These are phyloP conservation scores for Chanos chanos DNA, from an alignment of 2,797 vertebrate genomes.

Conservation along the genomic window DNA sequence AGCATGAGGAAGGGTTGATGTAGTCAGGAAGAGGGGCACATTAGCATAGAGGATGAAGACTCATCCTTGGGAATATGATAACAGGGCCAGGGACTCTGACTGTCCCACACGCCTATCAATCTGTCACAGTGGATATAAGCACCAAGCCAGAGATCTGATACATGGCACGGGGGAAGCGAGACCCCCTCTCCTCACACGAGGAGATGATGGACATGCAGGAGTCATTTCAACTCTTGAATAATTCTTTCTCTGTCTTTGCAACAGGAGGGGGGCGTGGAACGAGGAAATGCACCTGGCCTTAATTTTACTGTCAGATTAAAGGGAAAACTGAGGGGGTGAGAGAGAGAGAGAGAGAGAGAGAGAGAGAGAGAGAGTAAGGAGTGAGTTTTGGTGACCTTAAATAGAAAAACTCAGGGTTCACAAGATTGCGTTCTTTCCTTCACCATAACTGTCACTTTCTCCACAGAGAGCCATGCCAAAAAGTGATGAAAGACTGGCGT, in stretches of 20 bases:
- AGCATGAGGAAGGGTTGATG: slow-evolving; percentile 34
- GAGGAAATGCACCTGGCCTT: slow-evolving; percentile 54
- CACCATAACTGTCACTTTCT: slow-evolving; percentile 46
- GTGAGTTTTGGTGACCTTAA: slow-evolving; percentile 49
- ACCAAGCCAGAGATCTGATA: slow-evolving; percentile 34
- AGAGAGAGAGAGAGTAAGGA: slow-evolving; percentile 23
- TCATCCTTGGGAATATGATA: slow-evolving; percentile 26
- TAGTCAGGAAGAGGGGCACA: slow-evolving; percentile 15
- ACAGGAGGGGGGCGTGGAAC: slow-evolving; percentile 17
- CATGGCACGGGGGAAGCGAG: slow-evolving; percentile 29
- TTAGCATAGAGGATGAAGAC: slow-evolving; percentile 22
- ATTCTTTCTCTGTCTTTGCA: slow-evolving; percentile 37
- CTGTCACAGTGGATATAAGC: slow-evolving; percentile 38
- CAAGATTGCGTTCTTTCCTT: slow-evolving; percentile 42
- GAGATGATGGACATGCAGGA: slow-evolving; percentile 27
- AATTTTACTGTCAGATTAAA: slow-evolving; percentile 48
- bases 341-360: slow-evolving; percentile 22
- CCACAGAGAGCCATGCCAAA: slow-evolving; percentile 50
- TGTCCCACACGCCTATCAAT: slow-evolving; percentile 31
- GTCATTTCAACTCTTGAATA: slow-evolving; percentile 38
- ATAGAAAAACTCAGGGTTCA: slow-evolving; percentile 44
- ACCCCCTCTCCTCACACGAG: slow-evolving; percentile 20
- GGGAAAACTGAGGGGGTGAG: slow-evolving; percentile 17
- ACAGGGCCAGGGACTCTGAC: slow-evolving; percentile 13
- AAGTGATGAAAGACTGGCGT: slow-evolving; percentile 58